Evolutionary conservation across 2,797 vertebrate genomes (phyloP), one percentile per base, ranked within the genome.

Genomic region (Catamblyrhynchus diadema): DNA sequence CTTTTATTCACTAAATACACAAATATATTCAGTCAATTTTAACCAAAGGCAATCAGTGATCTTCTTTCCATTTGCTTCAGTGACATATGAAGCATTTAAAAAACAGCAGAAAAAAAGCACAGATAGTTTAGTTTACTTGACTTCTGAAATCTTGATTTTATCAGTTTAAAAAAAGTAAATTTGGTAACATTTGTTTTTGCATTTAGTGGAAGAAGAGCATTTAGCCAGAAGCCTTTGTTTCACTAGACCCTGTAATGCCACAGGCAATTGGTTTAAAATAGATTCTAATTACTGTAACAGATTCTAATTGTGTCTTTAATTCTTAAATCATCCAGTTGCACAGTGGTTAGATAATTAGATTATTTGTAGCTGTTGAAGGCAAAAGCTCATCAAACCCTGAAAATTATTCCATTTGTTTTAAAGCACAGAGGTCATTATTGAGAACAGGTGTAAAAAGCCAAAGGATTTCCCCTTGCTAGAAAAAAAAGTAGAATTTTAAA

Each of bases 271-370:
- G 73, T 94, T 96, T 94, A 90, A 93, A 95, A 94, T 64, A 73
- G 82, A 96, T 95, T 91, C 72, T 95, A 95, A 96, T 94, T 96
- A 93, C 89, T 91, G 82, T 91, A 96, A 96, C 95, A 79, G 85
- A 96, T 96, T 96, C 93, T 96, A 94, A 96, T 90, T 2, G 0
- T 91, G 81, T 88, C 89, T 94, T 96, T 94, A 93, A 96, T 95
- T 96, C 94, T 96, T 94, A 94, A 96, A 94, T 96, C 92, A 94
- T 79, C 80, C 89, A 79, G 77, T 81, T 22, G 57, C 59, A 50
- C 62, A 86, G 57, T 81, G 92, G 82, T 70, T 84, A 53, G 47
- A 81, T 93, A 96, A 96, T 96, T 93, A 94, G 87, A 88, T 97
- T 97, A 96, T 96, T 86, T 94, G 91, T 84, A 92, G 91, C 92